Conservation (phyloP, 2,113 vertebrate genomes). For the Eurystomus gularis region DNA sequence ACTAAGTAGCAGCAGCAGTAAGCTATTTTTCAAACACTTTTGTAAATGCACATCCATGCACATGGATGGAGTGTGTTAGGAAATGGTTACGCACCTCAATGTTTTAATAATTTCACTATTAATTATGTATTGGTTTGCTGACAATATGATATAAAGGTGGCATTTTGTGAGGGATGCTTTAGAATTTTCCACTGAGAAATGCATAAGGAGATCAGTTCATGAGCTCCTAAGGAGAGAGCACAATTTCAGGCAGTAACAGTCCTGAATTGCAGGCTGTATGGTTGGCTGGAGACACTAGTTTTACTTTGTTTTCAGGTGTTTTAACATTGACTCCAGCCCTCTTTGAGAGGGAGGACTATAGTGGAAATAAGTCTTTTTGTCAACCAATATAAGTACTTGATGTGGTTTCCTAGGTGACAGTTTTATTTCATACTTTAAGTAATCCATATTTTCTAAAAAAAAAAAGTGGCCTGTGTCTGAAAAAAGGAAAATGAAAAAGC, state of each 20-base stretch:
- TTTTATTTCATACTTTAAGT: background rate
- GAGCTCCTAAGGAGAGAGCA: background rate
- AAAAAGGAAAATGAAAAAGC: background rate
- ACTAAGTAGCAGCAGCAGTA: background rate
- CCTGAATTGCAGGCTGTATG: background rate
- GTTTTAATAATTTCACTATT: background rate
- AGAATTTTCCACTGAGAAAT: background rate
- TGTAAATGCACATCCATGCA: background rate
- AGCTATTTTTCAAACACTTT: background rate
- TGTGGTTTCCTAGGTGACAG: background rate
- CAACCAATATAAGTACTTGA: background rate
- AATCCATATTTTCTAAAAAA: background rate
- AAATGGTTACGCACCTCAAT: background rate
- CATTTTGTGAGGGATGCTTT: background rate
- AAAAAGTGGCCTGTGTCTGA: background rate
- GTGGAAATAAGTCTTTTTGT: background rate
- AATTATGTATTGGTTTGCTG: background rate
- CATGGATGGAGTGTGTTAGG: background rate
- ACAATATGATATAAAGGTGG: background rate
- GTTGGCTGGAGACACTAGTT: background rate
- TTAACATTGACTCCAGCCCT: background rate
- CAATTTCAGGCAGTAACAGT: background rate
- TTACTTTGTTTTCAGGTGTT: background rate
- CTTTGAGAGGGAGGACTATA: background rate
- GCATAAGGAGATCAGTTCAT: accelerated